Evolutionary conservation across 1,140 invertebrate species (phyloP), one percentile per base, ranked within the genome.

Genomic region (Heliconius melpomene): DNA sequence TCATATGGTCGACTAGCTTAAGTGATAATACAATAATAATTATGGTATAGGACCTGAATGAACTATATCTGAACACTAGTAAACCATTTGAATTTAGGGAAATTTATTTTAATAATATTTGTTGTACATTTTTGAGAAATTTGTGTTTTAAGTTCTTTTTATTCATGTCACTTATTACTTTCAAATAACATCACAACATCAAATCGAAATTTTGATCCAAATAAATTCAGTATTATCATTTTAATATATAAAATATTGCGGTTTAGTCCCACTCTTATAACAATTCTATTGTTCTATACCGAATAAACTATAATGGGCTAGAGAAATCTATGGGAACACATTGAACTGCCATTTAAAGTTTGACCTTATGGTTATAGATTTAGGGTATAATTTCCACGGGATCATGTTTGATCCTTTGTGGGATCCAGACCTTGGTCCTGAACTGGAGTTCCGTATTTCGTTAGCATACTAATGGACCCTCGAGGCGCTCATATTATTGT

Each of bases 381-480:
- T 81, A 81, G 6, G 52, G 75, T 78, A 38, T 32, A 36, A 70
- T 81, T 77, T 46, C 54, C 16, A 77, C 46, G 40, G 7, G 11
- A 26, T 20, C 3, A 18, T 9, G 5, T 32, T 50, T 66, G 36
- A 52, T 36, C 76, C 71, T 80, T 77, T 57, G 73, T 66, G 50
- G 57, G 74, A 80, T 82, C 79, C 77, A 79, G 76, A 57, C 66
- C 74, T 73, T 83, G 80, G 79, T 83, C 79, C 71, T 71, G 76
- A 84, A 83, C 77, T 86, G 76, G 82, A 82, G 81, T 83, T 81
- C 80, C 88, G 86, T 83, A 84, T 85, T 85, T 87, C 87, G 86
- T 89, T 89, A 89, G 84, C 87, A 88, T 87, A 85, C 84, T 88
- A 88, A 89, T 89, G 86, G 84, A 78, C 82, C 84, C 88, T 80